Base-by-base conservation (phyloP, 2,888 invertebrate species). In the Heliconius charithonia region DNA sequence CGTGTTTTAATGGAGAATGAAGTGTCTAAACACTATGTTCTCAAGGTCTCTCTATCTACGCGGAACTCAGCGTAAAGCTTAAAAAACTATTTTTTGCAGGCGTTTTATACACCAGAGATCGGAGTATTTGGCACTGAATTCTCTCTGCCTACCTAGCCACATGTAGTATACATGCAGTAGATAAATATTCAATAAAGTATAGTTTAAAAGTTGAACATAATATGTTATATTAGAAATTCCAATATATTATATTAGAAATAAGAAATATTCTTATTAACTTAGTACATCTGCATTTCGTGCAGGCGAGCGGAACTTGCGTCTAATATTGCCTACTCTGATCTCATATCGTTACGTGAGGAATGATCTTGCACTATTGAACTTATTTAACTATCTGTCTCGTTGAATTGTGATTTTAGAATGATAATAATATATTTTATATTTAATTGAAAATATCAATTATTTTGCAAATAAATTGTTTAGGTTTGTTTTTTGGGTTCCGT, bases 321-420 rank as follows among this genome's bases (percentile, higher is more conserved):
- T 29, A n/a, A 77, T 77, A 73, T 59, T 59, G n/a, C 27, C 59
- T 59, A 59, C 27, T 41, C 56, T 73, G 77, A 77, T 73, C 77
- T 77, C 37, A 72, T 72, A 77, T 67, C 51, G 37, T 65, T 59
- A 77, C 73, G 67, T 67, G 77, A 63, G 72, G 66, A 66, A 37
- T 59, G 72, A 72, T 59, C 32, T 72, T 25, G 72, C 63, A 65
- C 27, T 72, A 72, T 77, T 45, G 16, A 25, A 59, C 37, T 73
- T 66, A 66, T 77, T 59, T 73, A 63, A 76, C 63, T 65, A 56
- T 63, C 25, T 67, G 56, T 56, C 56, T 25, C 59, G 32, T 72
- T 13, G 72, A 37, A 25, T 59, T 72, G n/a, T 16, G 56, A 32
- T 32, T n/a, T 22, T n/a, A 7, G 51, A 72, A 32, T 56, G 13